Conservation (phyloP, 1,140 invertebrate species). For the Caenorhabditis remanei region DNA sequence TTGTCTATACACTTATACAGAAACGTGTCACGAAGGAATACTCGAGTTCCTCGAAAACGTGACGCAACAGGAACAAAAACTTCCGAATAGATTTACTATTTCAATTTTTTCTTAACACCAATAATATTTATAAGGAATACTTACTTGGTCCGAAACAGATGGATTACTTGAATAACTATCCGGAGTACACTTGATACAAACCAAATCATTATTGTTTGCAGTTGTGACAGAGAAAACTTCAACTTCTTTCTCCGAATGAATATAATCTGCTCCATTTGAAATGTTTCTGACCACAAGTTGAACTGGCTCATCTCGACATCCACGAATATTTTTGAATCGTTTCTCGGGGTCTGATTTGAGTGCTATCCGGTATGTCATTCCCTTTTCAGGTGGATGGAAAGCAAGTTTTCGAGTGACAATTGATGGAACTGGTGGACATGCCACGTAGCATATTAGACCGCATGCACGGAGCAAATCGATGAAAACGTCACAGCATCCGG, state of each 20-base stretch:
- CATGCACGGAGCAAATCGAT: constrained; percentile 23
- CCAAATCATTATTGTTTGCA: constrained; percentile 23
- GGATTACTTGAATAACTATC: constrained; percentile 28
- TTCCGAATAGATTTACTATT: not conserved
- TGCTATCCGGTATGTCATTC: constrained; percentile 54
- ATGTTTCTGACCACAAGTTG: constrained; percentile 32
- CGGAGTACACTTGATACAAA: constrained; percentile 22
- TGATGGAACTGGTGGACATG: constrained; percentile 59
- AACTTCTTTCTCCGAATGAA: constrained; percentile 19
- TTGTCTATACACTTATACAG: too few relatives aligned
- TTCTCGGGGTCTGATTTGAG: constrained; percentile 24
- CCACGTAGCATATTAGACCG: constrained; percentile 57
- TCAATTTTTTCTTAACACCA: not conserved
- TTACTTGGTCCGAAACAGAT: constrained; percentile 5
- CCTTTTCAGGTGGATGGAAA: constrained; percentile 60
- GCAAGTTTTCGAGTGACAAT: constrained; percentile 62
- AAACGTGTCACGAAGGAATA: too few relatives aligned
- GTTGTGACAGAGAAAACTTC: constrained; percentile 53
- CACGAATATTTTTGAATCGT: not conserved
- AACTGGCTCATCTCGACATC: constrained; percentile 15
- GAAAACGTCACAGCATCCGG: constrained; percentile 44
- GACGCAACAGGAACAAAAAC: too few relatives aligned
- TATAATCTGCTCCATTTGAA: constrained; percentile 28
- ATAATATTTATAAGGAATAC: not conserved
- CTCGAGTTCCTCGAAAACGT: too few relatives aligned